Evolutionary conservation across 2,113 vertebrate genomes (phyloP).

Genomic region (Pongo pygmaeus): DNA sequence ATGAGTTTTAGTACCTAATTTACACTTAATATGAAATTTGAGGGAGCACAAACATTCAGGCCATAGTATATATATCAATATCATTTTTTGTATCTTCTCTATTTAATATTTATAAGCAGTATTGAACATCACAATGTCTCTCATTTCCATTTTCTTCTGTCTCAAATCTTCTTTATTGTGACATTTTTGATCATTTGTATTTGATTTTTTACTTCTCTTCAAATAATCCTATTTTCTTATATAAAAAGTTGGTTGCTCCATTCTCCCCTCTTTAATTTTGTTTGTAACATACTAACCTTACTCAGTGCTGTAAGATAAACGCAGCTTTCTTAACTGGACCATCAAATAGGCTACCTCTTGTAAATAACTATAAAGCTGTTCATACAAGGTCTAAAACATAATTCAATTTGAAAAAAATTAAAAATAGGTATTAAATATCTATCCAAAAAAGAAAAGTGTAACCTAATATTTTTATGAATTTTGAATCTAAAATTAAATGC

Average conservation of each 20-base stretch:
- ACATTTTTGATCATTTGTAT: neutral
- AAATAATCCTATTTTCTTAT: neutral
- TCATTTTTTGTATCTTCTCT: neutral
- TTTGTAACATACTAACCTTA: neutral
- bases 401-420: neutral
- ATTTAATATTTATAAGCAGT: neutral
- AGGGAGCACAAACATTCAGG: neutral
- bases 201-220: neutral
- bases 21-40: neutral
- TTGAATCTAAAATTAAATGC: neutral
- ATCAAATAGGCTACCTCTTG: neutral
- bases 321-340: neutral
- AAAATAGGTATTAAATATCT: neutral
- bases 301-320: neutral
- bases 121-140: neutral
- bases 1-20: neutral
- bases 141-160: neutral
- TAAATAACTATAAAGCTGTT: neutral
- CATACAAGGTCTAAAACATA: neutral
- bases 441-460: neutral
- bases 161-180: neutral
- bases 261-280: neutral
- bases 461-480: neutral
- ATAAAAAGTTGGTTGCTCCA: neutral
- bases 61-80: neutral